phyloP scores from a whole-genome alignment of 2,888 invertebrate genomes.

The Drosophila seclusa region DNA sequence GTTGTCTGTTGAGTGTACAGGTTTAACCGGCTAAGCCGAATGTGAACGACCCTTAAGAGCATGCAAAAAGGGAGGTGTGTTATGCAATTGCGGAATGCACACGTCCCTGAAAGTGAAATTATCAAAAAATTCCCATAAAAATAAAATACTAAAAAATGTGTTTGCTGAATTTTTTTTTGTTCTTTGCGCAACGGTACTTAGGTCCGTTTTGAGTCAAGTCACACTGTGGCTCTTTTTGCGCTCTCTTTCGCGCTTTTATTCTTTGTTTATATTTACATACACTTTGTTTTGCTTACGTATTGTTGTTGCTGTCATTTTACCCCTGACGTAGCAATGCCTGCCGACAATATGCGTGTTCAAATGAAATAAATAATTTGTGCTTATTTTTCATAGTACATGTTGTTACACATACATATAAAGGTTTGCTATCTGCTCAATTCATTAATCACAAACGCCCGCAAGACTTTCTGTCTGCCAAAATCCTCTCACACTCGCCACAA shows the following conservation, averaged over 20 bases:
- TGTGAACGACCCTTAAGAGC: slow-evolving; percentile 64
- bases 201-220: slow-evolving; percentile 35
- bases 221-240: slow-evolving; percentile 46
- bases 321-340: slow-evolving; percentile 7
- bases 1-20: slow-evolving; percentile 58
- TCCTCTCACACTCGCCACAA: slow-evolving; percentile 17
- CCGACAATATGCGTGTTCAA: slow-evolving; percentile 11
- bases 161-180: slow-evolving; percentile 2
- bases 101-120: slow-evolving; percentile 36
- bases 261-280: slow-evolving; percentile 75
- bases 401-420: neutral
- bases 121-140: neutral
- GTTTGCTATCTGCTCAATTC: slow-evolving; percentile 1
- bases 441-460: slow-evolving; percentile 55
- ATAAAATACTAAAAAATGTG: slow-evolving; percentile 1
- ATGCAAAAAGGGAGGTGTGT: slow-evolving; percentile 40
- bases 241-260: slow-evolving; percentile 60
- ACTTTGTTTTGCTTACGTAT: slow-evolving; percentile 65
- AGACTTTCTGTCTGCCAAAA: slow-evolving; percentile 5
- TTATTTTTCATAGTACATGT: slow-evolving; percentile 21
- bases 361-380: slow-evolving; percentile 40
- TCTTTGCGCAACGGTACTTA: slow-evolving; percentile 10
- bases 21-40: slow-evolving; percentile 68
- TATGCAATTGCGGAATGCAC: slow-evolving; percentile 52
- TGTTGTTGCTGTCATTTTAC: slow-evolving; percentile 49